Conservation (phyloP, 2,888 invertebrate species). For the Drosophila formosana region DNA sequence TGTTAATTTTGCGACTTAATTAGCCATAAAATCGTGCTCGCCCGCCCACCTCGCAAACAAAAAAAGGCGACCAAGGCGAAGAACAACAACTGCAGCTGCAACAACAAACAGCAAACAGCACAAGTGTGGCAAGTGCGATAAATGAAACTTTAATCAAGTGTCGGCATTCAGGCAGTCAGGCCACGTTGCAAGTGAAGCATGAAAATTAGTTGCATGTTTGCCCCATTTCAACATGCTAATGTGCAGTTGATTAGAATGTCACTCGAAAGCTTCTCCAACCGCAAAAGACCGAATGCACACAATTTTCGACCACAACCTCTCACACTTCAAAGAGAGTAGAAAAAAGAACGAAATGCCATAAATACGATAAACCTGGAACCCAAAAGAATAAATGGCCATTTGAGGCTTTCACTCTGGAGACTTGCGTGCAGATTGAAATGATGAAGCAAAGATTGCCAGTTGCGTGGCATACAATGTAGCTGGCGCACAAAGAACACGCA, state of each 20-base stretch:
- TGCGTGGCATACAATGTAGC: conserved; percentile 8
- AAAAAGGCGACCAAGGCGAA: conserved; percentile 6
- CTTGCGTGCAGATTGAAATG: conserved; percentile 50
- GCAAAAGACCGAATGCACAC: conserved; percentile 12
- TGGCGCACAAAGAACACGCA: conserved; percentile 17
- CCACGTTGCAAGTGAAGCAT: conserved; percentile 31
- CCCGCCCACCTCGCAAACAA: neutral
- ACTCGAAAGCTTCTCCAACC: conserved; percentile 47
- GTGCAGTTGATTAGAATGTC: conserved; percentile 78
- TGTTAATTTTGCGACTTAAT: conserved; percentile 78
- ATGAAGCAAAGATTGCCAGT: conserved; percentile 31
- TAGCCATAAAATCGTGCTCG: conserved; percentile 68
- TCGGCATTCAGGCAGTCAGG: conserved; percentile 35
- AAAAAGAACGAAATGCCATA: conserved; percentile 45
- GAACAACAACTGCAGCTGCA: conserved; percentile 11
- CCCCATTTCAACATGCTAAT: conserved; percentile 71
- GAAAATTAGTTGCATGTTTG: conserved; percentile 57
- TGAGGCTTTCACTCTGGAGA: conserved; percentile 21
- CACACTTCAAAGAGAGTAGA: conserved; percentile 8
- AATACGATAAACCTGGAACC: conserved; percentile 55
- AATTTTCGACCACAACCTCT: neutral
- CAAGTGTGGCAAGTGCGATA: conserved; percentile 36
- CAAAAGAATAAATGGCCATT: conserved; percentile 40
- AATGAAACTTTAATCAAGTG: conserved; percentile 70
- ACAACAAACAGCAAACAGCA: neutral